phyloP scores from a whole-genome alignment of 1,140 invertebrate species.

The Yoshiicerus persimilis region DNA sequence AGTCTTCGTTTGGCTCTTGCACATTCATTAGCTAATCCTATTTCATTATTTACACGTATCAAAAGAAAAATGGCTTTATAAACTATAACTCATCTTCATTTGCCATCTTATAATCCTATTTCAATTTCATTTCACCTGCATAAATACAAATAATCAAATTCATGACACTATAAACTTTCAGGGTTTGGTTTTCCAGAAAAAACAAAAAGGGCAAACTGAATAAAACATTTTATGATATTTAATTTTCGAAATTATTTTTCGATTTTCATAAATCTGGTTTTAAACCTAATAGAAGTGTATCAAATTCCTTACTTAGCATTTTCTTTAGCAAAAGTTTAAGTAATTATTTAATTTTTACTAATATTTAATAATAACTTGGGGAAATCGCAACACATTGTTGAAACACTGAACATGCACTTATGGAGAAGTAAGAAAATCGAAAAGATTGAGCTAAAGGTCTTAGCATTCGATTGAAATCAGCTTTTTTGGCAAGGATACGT shows the following conservation, averaged over 20 bases:
- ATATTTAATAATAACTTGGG: background rate
- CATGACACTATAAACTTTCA: background rate
- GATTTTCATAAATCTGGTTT: no score
- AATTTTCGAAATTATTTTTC: no score
- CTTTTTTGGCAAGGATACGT: background rate
- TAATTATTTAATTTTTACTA: no score
- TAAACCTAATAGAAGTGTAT: no score
- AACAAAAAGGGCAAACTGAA: no score
- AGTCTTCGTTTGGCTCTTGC: background rate
- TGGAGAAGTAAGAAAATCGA: background rate
- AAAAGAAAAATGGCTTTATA: background rate
- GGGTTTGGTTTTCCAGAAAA: background rate
- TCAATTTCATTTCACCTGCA: background rate
- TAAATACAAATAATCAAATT: background rate
- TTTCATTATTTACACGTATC: background rate
- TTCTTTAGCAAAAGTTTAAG: no score
- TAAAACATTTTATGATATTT: no score
- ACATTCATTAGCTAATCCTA: background rate
- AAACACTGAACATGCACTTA: background rate
- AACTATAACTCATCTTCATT: background rate
- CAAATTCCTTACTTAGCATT: no score
- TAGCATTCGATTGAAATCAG: background rate
- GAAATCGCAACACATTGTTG: background rate
- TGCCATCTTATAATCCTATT: background rate
- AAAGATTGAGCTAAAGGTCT: background rate